Conservation (phyloP, 2,888 invertebrate genomes). For the Octodonta nipae region DNA sequence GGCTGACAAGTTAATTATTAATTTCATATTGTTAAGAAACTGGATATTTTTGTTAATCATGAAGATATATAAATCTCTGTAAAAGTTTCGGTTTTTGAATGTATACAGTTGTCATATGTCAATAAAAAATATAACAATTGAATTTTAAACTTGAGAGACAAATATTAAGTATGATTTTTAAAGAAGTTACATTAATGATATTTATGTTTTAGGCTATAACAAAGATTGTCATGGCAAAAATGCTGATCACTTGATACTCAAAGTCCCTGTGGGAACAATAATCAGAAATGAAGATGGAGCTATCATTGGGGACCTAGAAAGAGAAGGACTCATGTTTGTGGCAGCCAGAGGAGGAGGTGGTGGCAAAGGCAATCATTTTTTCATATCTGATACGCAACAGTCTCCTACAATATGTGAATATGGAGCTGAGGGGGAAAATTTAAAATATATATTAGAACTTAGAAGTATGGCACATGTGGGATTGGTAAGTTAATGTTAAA, state of each 20-base stretch:
- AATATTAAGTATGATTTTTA: too few relatives aligned
- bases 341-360: conserved; percentile 92
- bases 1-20: too few relatives aligned
- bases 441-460: conserved; percentile 64
- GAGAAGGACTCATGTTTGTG: conserved; percentile 66
- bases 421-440: conserved; percentile 72
- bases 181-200: too few relatives aligned
- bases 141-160: too few relatives aligned
- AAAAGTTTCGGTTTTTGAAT: too few relatives aligned
- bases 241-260: conserved; percentile 53
- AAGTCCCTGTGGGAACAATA: conserved; percentile 75
- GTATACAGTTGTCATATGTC: too few relatives aligned
- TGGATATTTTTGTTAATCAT: too few relatives aligned
- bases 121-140: too few relatives aligned
- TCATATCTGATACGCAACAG: conserved; percentile 63
- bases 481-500: conserved; percentile 40
- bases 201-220: conserved; percentile 21
- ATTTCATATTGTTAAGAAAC: too few relatives aligned
- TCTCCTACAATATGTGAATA: conserved; percentile 74
- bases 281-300: conserved; percentile 44
- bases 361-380: conserved; percentile 89
- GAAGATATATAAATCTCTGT: too few relatives aligned
- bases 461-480: conserved; percentile 90
- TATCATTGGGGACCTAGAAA: conserved; percentile 53
- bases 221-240: conserved; percentile 75